Percentiles rank a stretch among this genome's conserved stretches.
These are phyloP conservation scores for Salmo trutta DNA, from an alignment of 2,797 vertebrate genomes.

Conservation along the genomic window DNA sequence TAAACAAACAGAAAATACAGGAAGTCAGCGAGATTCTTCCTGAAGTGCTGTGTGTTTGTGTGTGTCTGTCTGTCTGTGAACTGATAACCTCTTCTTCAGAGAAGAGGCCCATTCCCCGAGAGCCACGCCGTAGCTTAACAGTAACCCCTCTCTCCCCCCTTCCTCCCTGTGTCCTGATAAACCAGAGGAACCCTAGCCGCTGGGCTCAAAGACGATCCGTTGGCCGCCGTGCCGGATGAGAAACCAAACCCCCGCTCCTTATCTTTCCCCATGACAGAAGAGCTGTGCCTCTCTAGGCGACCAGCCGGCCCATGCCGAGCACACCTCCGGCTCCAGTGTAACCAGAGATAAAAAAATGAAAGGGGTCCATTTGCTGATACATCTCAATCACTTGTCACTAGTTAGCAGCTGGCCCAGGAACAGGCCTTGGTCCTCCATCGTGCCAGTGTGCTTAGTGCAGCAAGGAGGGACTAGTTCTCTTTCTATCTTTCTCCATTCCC, in stretches of 20 bases:
- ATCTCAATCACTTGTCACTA: slow-evolving; percentile 53
- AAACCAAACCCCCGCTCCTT: slow-evolving; percentile 55
- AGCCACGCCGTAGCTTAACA: neutral
- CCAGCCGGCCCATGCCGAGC: slow-evolving; percentile 17
- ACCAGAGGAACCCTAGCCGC: neutral
- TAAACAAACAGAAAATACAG: slow-evolving; percentile 48
- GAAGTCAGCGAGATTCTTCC: slow-evolving; percentile 49
- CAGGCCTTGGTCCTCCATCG: neutral
- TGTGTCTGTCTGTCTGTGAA: slow-evolving; percentile 3
- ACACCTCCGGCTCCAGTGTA: slow-evolving; percentile 46
- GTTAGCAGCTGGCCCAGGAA: neutral
- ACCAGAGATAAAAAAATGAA: slow-evolving; percentile 65
- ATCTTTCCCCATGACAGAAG: slow-evolving; percentile 29
- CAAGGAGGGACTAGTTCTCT: too few species aligned
- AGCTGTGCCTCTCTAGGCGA: slow-evolving; percentile 18
- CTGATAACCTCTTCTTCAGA: neutral
- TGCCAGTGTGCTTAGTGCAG: neutral
- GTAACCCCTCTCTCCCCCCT: neutral
- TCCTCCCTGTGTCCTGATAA: neutral
- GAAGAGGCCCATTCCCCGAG: neutral
- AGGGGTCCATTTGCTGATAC: slow-evolving; percentile 61
- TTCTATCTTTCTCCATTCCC: neutral
- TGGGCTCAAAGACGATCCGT: slow-evolving; percentile 40
- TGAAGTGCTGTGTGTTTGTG: slow-evolving; percentile 19
- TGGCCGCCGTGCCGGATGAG: slow-evolving; percentile 43